These are phyloP conservation scores for Acanthosepion lycidas DNA, from an alignment of 2,888 invertebrate genomes.

Conservation along the genomic window DNA sequence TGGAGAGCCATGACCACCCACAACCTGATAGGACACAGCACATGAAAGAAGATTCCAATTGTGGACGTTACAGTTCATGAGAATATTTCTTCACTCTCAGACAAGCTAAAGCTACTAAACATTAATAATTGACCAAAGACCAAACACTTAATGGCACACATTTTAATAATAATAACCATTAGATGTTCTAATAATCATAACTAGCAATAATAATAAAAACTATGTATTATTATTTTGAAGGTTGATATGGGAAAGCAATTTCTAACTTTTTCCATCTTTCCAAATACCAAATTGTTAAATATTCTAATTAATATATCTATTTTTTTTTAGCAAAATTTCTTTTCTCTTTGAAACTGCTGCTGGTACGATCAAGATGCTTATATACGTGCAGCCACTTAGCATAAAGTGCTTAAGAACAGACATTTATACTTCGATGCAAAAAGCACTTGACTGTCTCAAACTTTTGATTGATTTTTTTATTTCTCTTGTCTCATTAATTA, in stretches of 20 bases:
- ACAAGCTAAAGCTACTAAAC: not conserved
- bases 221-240: not conserved
- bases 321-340: not conserved
- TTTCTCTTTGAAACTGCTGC: not conserved
- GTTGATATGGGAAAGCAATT: not conserved
- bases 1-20: no score
- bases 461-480: not conserved
- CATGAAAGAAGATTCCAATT: no score
- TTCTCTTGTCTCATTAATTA: constrained; percentile 10
- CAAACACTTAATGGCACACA: not conserved
- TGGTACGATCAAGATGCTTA: not conserved
- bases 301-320: not conserved
- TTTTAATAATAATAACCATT: not conserved
- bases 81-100: not conserved
- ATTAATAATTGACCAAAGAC: not conserved
- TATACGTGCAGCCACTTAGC: not conserved
- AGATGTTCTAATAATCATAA: not conserved
- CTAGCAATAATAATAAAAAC: not conserved
- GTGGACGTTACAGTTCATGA: not conserved
- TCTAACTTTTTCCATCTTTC: not conserved
- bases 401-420: not conserved
- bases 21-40: no score
- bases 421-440: not conserved
- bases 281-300: not conserved
- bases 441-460: not conserved